Evolutionary conservation across 2,888 invertebrate genomes (phyloP), one percentile per base, ranked within the genome.

Genomic region (Sipha maydis): DNA sequence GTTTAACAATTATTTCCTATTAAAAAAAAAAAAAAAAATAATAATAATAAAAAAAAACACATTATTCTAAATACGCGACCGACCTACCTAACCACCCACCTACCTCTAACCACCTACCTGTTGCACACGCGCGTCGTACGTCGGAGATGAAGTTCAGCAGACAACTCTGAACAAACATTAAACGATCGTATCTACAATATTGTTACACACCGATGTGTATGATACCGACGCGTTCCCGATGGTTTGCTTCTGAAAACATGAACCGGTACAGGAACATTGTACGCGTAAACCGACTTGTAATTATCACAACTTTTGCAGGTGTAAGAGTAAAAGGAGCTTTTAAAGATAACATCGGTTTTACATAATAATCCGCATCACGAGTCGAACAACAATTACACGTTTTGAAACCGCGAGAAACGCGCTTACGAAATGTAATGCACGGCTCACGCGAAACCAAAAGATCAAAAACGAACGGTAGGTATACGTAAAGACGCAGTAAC

Each of bases 261-360:
- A 67, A 69, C 0, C 11, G 11, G 7, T 67, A 67, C 28, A 28
- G 7, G 67, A 11, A 67, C 2, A 28, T 11, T n/a, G 31, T 28
- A 31, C 28, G 14, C 28, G 14, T 71, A 31, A 31, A 71, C 17
- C 17, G 14, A 31, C 0, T 71, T 71, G 31, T 31, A 71, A 71
- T 17, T 17, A 21, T 25, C 3, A 25, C 25, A 14, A 48, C 48
- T 48, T 11, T 14, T 14, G 34, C 61, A 38, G 19, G 75, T 61
- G 34, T 17, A 71, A 84, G 67, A 84, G 84, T 84, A 84, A 75
- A 84, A 84, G 56, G 75, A 5, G 38, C 76, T 75, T 76, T 84
- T 75, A 76, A 28, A 56, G 56, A 61, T 61, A 41, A 67, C 61
- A 76, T 84, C 75, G 76, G 8, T 76, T 61, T 84, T 61, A 76